Percentiles rank a stretch among this genome's conserved stretches.
phyloP scores from a whole-genome alignment of 2,888 invertebrate genomes.

The Andrena trimmerana region DNA sequence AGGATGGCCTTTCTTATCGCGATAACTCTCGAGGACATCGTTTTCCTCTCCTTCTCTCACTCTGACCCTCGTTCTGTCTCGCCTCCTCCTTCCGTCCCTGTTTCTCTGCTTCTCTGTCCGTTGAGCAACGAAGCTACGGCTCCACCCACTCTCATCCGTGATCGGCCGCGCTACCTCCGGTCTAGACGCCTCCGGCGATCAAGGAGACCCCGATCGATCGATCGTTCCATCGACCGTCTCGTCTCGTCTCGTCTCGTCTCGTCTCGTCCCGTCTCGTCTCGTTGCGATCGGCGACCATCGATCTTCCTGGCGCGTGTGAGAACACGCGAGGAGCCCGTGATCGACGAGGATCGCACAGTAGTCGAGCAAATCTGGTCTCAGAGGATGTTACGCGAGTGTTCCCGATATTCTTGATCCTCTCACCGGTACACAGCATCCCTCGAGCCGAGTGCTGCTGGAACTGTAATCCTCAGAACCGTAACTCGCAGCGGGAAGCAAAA shows the following conservation, averaged over 20 bases:
- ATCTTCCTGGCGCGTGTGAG: constrained; percentile 59
- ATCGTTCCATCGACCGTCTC: constrained; percentile 61
- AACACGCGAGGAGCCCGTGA: constrained; percentile 20
- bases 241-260: constrained; percentile 5
- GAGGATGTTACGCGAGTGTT: too few species aligned
- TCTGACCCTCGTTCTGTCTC: background rate
- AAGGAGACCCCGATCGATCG: constrained; percentile 73
- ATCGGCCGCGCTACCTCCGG: constrained; percentile 71
- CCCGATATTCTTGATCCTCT: background rate
- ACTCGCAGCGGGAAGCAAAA: constrained; percentile 3
- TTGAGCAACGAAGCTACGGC: constrained; percentile 80
- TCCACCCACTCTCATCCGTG: constrained; percentile 82
- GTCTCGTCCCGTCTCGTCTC: constrained; percentile 65
- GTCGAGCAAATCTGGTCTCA: background rate
- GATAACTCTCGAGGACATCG: constrained; percentile 83
- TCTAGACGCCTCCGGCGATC: constrained; percentile 74
- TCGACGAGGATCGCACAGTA: constrained; percentile 12
- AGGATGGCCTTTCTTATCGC: constrained; percentile 84
- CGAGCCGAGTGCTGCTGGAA: background rate
- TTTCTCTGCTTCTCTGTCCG: constrained; percentile 42
- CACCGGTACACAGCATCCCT: background rate
- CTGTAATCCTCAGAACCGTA: background rate
- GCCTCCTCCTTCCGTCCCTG: background rate
- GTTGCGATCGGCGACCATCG: constrained; percentile 49
- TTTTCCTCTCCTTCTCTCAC: constrained; percentile 55